A percentile compares a stretch with the other conserved stretches of the same genome.
phyloP scores from a whole-genome alignment of 2,113 vertebrate species.

The Calidris pugnax region DNA sequence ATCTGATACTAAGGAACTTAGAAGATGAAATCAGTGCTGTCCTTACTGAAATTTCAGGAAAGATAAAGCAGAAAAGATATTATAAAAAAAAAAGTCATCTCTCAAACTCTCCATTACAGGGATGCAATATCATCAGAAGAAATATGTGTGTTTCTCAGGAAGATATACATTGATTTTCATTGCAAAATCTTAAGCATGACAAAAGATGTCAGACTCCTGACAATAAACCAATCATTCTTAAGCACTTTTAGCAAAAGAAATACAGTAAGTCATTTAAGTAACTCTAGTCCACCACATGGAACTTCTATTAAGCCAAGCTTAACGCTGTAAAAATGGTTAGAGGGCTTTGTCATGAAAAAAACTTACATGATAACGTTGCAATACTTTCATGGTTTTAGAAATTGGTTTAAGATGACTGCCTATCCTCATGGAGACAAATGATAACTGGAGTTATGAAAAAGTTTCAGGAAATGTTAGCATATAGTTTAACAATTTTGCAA shows the following conservation, averaged over 20 bases:
- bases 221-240: background rate
- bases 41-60: background rate
- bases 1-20: background rate
- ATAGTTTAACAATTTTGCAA: background rate
- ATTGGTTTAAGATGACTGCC: background rate
- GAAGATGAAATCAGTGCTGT: background rate
- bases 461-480: background rate
- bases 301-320: background rate
- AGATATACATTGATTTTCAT: background rate
- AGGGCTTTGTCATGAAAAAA: background rate
- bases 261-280: background rate
- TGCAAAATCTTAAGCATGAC: background rate
- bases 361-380: background rate
- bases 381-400: background rate
- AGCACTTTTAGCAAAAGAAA: background rate
- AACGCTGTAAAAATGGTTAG: background rate
- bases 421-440: background rate
- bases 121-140: background rate
- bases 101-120: background rate
- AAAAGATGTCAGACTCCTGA: background rate
- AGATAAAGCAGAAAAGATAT: background rate
- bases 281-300: background rate
- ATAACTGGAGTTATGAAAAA: background rate
- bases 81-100: accelerated
- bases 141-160: background rate